Evolutionary conservation across 2,113 vertebrate species (phyloP), one percentile per base, ranked within the genome.

Genomic region (Aegithalos caudatus): DNA sequence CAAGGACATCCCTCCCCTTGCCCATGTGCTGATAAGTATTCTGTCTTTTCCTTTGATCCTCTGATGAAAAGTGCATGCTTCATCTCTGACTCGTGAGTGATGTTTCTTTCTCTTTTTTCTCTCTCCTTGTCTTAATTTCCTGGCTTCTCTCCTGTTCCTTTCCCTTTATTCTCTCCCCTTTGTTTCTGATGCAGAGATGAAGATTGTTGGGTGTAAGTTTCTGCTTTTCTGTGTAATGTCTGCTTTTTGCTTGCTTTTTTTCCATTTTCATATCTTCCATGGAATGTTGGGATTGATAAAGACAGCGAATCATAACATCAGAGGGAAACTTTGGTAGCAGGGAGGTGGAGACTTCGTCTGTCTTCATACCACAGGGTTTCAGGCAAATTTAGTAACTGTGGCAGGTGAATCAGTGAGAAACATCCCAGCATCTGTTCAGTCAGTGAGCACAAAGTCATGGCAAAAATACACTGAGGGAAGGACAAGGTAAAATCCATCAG

Each of bases 141-240:
- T 97, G 88, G 95, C 97, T 97, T 86, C 77, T 98, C 86, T 97
- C 84, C 95, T 51, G 94, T 94, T 96, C 91, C 92, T 97, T 96
- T 94, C 88, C 97, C 95, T 94, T 97, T 97, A 89, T 97, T 97
- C 81, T 97, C 81, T 95, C 87, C 88, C 88, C 91, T 98, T 97
- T 97, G 95, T 97, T 97, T 98, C 96, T 98, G 97, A 97, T 96
- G 97, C 98, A 99, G 98, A 99, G 97, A 98, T 97, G 98, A 98
- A 98, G 98, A 98, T 98, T 98, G 97, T 98, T 97, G 98, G 98
- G 98, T 98, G 98, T 99, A 99, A 98, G 98, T 98, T 97, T 87
- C 95, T 96, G 95, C 94, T 97, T 98, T 97, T 97, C 84, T 97
- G 86, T 98, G 95, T 95, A 96, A 96, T 96, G 87, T 97, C 95